These are phyloP conservation scores for Lagopus leucura DNA, from an alignment of 2,113 vertebrate species.

Conservation along the genomic window DNA sequence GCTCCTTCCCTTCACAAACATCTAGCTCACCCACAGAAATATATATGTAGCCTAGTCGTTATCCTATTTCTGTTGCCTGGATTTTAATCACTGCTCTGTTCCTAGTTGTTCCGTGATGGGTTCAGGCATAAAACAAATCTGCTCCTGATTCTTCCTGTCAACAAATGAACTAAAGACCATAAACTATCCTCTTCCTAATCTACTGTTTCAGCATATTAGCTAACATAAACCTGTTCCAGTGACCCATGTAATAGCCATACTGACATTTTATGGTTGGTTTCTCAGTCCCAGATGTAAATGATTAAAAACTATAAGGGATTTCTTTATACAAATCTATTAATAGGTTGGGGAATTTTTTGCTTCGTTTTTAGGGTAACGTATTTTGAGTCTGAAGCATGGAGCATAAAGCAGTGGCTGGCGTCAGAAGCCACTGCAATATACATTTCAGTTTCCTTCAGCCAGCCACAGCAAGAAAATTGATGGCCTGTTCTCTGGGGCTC, in stretches of 20 bases:
- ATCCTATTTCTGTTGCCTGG: conserved; percentile 19
- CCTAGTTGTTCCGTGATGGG: conserved; percentile 34
- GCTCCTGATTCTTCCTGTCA: conserved; percentile 73
- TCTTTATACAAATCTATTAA: conserved; percentile 68
- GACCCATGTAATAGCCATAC: conserved; percentile 62
- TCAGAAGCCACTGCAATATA: conserved; percentile 33
- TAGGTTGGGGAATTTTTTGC: background rate
- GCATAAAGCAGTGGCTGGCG: background rate
- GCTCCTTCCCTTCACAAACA: conserved; percentile 35
- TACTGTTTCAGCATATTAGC: conserved; percentile 44
- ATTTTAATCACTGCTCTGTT: conserved; percentile 51
- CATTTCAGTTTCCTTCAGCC: conserved; percentile 52
- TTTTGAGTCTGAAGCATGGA: background rate
- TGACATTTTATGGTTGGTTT: conserved; percentile 66
- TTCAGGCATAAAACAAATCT: conserved; percentile 69
- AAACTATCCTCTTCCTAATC: conserved; percentile 58
- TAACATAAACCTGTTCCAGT: conserved; percentile 59
- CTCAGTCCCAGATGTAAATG: conserved; percentile 65
- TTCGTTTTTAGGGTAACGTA: background rate
- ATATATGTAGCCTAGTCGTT: background rate
- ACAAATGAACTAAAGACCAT: conserved; percentile 64
- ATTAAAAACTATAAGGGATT: conserved; percentile 69
- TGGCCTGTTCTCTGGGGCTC: conserved; percentile 39
- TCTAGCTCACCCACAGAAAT: conserved; percentile 18
- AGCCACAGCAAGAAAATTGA: conserved; percentile 59